Evolutionary conservation across 2,888 invertebrate species (phyloP).

Genomic region (Ditylenchus weischeri): DNA sequence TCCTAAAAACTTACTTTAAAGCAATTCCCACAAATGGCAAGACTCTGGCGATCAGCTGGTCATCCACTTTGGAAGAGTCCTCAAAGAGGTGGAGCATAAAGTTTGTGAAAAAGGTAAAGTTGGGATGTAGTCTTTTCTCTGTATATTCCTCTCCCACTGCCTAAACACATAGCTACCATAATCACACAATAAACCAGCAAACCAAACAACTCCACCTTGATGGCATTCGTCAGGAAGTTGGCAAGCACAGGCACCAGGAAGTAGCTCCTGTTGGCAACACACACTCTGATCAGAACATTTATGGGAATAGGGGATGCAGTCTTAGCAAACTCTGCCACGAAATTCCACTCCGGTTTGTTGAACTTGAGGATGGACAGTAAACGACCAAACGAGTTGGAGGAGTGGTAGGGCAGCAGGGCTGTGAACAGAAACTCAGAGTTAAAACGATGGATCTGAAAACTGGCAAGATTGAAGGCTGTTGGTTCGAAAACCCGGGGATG

Average conservation of each 20-base stretch:
- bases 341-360: conserved; percentile 60
- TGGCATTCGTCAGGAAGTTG: conserved; percentile 19
- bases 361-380: conserved; percentile 75
- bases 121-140: conserved; percentile 24
- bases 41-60: conserved; percentile 66
- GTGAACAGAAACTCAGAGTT: conserved; percentile 78
- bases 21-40: conserved; percentile 50
- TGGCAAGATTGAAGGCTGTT: conserved; percentile 18
- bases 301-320: conserved; percentile 46
- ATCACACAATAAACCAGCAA: neutral
- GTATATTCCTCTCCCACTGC: conserved; percentile 32
- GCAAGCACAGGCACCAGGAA: conserved; percentile 23
- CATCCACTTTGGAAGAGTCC: conserved; percentile 60
- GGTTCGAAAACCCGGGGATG: too few relatives aligned
- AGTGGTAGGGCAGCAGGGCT: conserved; percentile 84
- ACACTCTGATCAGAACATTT: conserved; percentile 30
- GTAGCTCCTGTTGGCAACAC: conserved; percentile 25
- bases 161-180: conserved; percentile 11
- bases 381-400: conserved; percentile 80
- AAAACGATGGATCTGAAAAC: conserved; percentile 79
- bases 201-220: conserved; percentile 18
- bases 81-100: conserved; percentile 62
- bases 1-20: conserved; percentile 36
- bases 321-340: conserved; percentile 48
- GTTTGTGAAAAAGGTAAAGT: conserved; percentile 35